These are phyloP conservation scores for Rhaphigaster nebulosa DNA, from an alignment of 2,888 invertebrate genomes.

Conservation along the genomic window DNA sequence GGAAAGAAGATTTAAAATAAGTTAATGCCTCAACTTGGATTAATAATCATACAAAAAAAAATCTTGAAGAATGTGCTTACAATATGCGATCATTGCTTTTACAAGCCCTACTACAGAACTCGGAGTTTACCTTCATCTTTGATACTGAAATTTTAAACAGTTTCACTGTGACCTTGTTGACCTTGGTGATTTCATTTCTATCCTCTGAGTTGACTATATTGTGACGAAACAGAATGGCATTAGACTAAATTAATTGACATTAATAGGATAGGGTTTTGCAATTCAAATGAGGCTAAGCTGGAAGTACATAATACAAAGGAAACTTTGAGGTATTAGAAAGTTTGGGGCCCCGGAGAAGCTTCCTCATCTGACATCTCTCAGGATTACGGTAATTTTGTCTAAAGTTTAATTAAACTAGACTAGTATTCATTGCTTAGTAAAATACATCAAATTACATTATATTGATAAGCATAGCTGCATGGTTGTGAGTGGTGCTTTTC, in stretches of 20 bases:
- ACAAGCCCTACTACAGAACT: no score
- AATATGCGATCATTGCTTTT: no score
- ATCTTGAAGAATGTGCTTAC: neutral
- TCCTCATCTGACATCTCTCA: neutral
- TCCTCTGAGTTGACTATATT: neutral
- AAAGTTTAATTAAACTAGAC: neutral
- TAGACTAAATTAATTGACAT: slow-evolving; percentile 16
- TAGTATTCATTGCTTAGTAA: neutral
- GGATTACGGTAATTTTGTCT: neutral
- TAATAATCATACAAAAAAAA: neutral
- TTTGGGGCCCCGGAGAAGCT: neutral
- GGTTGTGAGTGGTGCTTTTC: no score
- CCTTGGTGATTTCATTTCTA: neutral
- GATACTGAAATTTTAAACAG: neutral
- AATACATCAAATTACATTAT: neutral
- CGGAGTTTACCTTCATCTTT: neutral
- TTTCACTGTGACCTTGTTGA: neutral
- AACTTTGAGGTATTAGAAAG: slow-evolving; percentile 23
- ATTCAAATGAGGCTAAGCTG: slow-evolving; percentile 3
- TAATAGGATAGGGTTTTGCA: slow-evolving; percentile 8
- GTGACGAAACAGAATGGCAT: neutral
- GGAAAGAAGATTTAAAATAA: no score
- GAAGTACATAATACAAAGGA: slow-evolving; percentile 6
- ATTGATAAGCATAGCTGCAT: no score
- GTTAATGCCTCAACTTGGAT: no score